Conservation (phyloP, 1,140 invertebrate genomes). For the Caenorhabditis latens region DNA sequence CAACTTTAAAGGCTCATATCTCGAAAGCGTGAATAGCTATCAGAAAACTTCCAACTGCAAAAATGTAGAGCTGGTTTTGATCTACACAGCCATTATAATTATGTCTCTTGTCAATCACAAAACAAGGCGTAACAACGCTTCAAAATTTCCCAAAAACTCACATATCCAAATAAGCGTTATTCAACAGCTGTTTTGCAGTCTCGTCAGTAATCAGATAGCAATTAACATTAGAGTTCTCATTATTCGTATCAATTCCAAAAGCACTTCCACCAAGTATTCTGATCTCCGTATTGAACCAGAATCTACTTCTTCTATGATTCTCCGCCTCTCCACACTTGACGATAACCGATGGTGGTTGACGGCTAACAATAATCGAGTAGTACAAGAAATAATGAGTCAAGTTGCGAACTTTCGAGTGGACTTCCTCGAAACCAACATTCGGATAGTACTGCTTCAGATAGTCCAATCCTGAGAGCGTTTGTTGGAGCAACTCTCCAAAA, state of each 20-base stretch:
- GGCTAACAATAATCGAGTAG: constrained; percentile 76
- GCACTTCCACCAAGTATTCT: constrained; percentile 75
- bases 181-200: constrained; percentile 74
- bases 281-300: constrained; percentile 78
- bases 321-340: constrained; percentile 78
- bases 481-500: constrained; percentile 76
- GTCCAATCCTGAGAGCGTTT: constrained; percentile 73
- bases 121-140: too few species aligned
- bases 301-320: constrained; percentile 75
- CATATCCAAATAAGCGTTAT: constrained; percentile 76
- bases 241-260: constrained; percentile 71
- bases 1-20: too few species aligned
- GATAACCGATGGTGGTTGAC: constrained; percentile 74
- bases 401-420: constrained; percentile 69
- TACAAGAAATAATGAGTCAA: constrained; percentile 77
- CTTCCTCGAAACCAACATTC: constrained; percentile 74
- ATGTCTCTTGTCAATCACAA: too few species aligned
- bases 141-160: constrained; percentile 63
- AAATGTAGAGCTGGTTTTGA: too few species aligned
- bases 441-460: constrained; percentile 72
- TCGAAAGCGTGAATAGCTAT: too few species aligned
- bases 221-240: constrained; percentile 71
- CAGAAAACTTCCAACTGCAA: too few species aligned
- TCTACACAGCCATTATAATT: not conserved
- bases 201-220: constrained; percentile 77